Evolutionary conservation across 2,797 vertebrate genomes (phyloP), one percentile per base, ranked within the genome.

Genomic region (Phoebastria nigripes): DNA sequence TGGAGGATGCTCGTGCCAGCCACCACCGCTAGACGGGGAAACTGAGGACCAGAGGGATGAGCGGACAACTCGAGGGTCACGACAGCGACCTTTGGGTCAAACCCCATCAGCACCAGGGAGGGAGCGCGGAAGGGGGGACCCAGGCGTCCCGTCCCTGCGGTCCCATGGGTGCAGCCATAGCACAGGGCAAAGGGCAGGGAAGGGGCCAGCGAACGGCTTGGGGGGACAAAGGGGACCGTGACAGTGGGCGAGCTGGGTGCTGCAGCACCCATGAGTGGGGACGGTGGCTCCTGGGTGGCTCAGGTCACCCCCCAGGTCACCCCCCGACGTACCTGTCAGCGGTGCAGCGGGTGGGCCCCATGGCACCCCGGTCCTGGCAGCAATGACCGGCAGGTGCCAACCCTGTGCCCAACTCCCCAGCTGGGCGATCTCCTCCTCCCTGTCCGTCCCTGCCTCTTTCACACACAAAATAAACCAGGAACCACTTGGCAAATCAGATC

Each of bases 11-110:
- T 67, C 3, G 2, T 17, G 26, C 28, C 0, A 2, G 26, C 46
- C 39, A 2, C 51, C 17, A 3, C 29, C 0, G 4, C 8, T 1
- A 2, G 18, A 42, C 0, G 3, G 73, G 74, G 46, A 54, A 59
- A 69, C 55, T 2, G 55, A 67, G 56, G 42, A 11, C 6, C 39
- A 6, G 25, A 4, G 63, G 44, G 56, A n/a, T 1, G 8, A 51
- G 51, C 1, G 8, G 46, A n/a, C 3, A 1, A 22, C 65, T 63
- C 7, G 4, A 28, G 49, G 49, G 63, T 33, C 55, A 47, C 7
- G 1, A 16, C 55, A 21, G 17, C 1, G 5, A 39, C 15, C 13
- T n/a, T 19, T 2, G 15, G 22, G 51, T 29, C 28, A 12, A 15
- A 21, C 7, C 51, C 35, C 5, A 0, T 2, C 33, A 12, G 33